These are phyloP conservation scores for Drosophila algonquin DNA, from an alignment of 2,888 invertebrate genomes.

Conservation along the genomic window DNA sequence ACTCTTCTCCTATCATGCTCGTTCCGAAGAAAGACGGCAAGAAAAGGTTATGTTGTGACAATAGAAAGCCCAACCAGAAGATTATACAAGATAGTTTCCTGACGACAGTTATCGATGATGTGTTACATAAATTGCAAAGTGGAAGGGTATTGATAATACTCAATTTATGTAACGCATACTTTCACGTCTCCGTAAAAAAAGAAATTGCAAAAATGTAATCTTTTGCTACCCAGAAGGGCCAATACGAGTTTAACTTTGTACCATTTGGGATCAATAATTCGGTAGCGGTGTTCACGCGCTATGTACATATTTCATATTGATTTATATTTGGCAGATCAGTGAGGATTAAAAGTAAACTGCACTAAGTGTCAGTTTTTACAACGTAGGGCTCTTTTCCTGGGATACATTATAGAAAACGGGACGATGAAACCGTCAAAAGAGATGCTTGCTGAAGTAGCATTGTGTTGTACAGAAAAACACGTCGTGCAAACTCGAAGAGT, in stretches of 20 bases:
- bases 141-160: neutral
- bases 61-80: neutral
- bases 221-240: slow-evolving; percentile 1
- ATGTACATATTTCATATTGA: neutral
- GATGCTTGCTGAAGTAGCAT: too few species aligned
- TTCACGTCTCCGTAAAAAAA: slow-evolving; percentile 4
- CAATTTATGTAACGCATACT: slow-evolving; percentile 2
- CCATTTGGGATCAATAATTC: neutral
- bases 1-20: slow-evolving; percentile 2
- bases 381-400: neutral
- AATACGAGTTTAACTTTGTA: slow-evolving; percentile 8
- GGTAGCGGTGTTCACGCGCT: neutral
- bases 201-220: neutral
- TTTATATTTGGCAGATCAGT: neutral
- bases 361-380: neutral
- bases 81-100: slow-evolving; percentile 2
- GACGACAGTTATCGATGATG: too few species aligned
- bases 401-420: neutral
- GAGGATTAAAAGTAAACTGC: neutral
- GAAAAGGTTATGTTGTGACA: slow-evolving; percentile 1
- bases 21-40: slow-evolving; percentile 4
- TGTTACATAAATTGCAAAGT: neutral
- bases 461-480: too few species aligned
- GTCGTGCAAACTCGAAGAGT: too few species aligned
- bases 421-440: neutral